These are phyloP conservation scores for Sepioteuthis lessoniana DNA, from an alignment of 2,888 invertebrate species.

Conservation along the genomic window DNA sequence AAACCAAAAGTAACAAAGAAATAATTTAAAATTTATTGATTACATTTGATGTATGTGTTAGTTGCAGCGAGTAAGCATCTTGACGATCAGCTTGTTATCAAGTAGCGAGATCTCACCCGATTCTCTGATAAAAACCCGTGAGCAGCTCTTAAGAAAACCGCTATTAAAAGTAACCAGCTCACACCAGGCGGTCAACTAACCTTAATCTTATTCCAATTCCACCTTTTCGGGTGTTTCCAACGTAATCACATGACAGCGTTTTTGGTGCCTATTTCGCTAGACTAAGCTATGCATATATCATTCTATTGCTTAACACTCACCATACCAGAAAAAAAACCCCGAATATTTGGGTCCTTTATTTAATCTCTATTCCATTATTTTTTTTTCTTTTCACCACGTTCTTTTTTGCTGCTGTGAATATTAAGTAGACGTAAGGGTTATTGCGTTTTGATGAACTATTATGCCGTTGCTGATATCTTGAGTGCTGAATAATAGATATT, in stretches of 20 bases:
- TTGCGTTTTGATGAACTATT: slow-evolving; percentile 33
- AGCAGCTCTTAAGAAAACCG: too few species aligned
- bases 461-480: background rate
- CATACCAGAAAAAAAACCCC: background rate
- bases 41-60: too few species aligned
- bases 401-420: background rate
- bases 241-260: background rate
- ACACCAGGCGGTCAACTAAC: too few species aligned
- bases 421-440: background rate
- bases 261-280: background rate
- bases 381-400: background rate
- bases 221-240: background rate
- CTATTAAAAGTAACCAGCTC: too few species aligned
- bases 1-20: too few species aligned
- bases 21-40: too few species aligned
- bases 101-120: too few species aligned
- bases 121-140: too few species aligned
- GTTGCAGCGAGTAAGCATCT: too few species aligned
- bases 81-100: too few species aligned
- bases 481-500: background rate
- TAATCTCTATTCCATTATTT: background rate
- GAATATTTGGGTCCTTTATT: too few species aligned
- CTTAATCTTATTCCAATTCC: too few species aligned
- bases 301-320: background rate
- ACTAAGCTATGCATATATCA: background rate